A percentile compares a stretch with the other conserved stretches of the same genome.
phyloP scores from a whole-genome alignment of 2,888 invertebrate genomes.

The Sylvicola cinctus region DNA sequence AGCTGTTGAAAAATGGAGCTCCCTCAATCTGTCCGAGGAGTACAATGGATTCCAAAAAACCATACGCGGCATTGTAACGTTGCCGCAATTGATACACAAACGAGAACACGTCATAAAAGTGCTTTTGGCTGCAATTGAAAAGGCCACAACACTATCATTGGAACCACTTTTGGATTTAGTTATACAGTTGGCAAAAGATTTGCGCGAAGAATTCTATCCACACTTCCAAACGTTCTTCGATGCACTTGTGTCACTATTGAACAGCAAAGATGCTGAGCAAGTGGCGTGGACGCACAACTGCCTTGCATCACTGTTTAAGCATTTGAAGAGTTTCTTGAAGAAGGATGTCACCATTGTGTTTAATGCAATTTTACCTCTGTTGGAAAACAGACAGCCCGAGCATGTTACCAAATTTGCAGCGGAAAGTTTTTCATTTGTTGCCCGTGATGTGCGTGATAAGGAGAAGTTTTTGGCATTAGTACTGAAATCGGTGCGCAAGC shows the following conservation, averaged over 20 bases:
- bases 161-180: conserved; percentile 75
- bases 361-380: conserved; percentile 47
- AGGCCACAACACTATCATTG: conserved; percentile 48
- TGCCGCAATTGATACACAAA: conserved; percentile 64
- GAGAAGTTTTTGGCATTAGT: conserved; percentile 49
- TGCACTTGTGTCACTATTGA: conserved; percentile 45
- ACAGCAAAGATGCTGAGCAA: conserved; percentile 60
- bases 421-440: conserved; percentile 89
- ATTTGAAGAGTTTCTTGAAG: conserved; percentile 61
- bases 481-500: conserved; percentile 39
- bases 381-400: conserved; percentile 49
- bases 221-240: conserved; percentile 59
- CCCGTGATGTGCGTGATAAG: conserved; percentile 68
- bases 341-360: conserved; percentile 57
- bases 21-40: conserved; percentile 66
- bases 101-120: conserved; percentile 55
- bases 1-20: conserved; percentile 73
- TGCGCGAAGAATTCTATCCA: conserved; percentile 75
- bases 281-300: conserved; percentile 73
- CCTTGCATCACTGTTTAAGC: conserved; percentile 79
- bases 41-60: conserved; percentile 58
- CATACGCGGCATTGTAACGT: conserved; percentile 52
- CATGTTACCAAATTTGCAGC: conserved; percentile 87
- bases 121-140: conserved; percentile 49
- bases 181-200: conserved; percentile 47